phyloP scores from a whole-genome alignment of 2,797 vertebrate genomes.

The Mionectes olivaceus region DNA sequence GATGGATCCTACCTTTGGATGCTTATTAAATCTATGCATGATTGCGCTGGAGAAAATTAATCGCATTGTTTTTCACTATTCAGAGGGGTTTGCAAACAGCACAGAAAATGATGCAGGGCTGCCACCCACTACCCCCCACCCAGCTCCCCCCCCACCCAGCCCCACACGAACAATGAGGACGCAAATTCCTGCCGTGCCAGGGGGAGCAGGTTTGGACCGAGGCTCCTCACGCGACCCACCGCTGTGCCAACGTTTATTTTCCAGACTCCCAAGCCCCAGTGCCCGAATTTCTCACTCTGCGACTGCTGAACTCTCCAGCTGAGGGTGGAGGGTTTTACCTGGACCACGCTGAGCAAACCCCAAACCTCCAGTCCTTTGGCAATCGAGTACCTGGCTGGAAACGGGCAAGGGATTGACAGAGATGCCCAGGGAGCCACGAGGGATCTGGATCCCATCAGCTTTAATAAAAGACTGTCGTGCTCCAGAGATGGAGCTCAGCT shows the following conservation, averaged over 20 bases:
- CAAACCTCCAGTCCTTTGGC: background rate
- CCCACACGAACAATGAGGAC: conserved; percentile 22
- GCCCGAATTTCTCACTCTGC: background rate
- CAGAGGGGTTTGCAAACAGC: conserved; percentile 78
- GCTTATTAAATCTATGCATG: conserved; percentile 91
- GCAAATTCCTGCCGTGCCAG: background rate
- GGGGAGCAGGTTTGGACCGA: background rate
- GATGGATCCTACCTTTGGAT: conserved; percentile 89
- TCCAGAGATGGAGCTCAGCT: background rate
- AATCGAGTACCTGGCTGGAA: background rate
- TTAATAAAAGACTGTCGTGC: background rate
- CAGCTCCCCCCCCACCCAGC: background rate
- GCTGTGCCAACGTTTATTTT: background rate
- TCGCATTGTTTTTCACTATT: conserved; percentile 84
- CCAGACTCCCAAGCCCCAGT: background rate
- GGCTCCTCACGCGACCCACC: background rate
- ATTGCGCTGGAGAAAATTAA: conserved; percentile 89
- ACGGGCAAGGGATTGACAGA: background rate
- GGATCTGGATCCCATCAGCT: background rate
- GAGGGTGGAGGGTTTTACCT: background rate
- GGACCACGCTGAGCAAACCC: background rate
- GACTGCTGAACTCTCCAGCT: background rate
- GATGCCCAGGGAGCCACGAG: background rate
- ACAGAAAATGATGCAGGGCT: conserved; percentile 72
- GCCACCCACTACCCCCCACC: background rate